Base-by-base conservation (phyloP, 2,113 vertebrate species). In the Turnix velox region DNA sequence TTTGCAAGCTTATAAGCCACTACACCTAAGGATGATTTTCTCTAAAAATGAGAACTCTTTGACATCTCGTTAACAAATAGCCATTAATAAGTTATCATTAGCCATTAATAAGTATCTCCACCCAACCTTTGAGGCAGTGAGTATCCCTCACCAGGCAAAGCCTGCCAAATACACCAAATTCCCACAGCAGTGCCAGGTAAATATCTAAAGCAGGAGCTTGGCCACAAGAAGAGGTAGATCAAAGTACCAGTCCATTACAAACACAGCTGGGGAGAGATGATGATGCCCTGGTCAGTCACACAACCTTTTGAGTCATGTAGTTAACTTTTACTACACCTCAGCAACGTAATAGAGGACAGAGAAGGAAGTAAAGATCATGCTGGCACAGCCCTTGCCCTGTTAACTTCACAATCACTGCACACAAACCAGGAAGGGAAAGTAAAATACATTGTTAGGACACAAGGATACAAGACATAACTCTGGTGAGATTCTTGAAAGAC, bases 41-140 rank as follows among this genome's bases (percentile, higher is more conserved):
- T 59, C 25, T n/a, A 11, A 40, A 40, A 12, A 25, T 0, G 5
- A 25, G 0, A 1, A 69, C 8, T 45, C 2, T 0, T 19, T 39
- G 48, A 83, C 42, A 4, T 20, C 24, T 9, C 17, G 7, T 28
- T 48, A 48, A 46, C 4, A 68, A 72, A 57, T 4, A 13, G 0
- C 3, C 4, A 6, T 5, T 19, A 72, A 42, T 23, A 51, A 49
- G 11, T 5, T 43, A 39, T n/a, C n/a, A n/a, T n/a, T 4, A 13
- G 0, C 3, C 4, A 6, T 5, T 19, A 72, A 42, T 23, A 51
- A 68, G 55, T 7, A 28, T 9, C 33, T 75, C 61, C 55, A 5
- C 4, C 35, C 76, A 57, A 58, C 54, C 33, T 31, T 22, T 30
- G 35, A 84, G 16, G 49, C 25, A 39, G 16, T 9, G 6, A 24